These are phyloP conservation scores for Timema podura DNA, from an alignment of 2,888 invertebrate genomes.

Conservation along the genomic window DNA sequence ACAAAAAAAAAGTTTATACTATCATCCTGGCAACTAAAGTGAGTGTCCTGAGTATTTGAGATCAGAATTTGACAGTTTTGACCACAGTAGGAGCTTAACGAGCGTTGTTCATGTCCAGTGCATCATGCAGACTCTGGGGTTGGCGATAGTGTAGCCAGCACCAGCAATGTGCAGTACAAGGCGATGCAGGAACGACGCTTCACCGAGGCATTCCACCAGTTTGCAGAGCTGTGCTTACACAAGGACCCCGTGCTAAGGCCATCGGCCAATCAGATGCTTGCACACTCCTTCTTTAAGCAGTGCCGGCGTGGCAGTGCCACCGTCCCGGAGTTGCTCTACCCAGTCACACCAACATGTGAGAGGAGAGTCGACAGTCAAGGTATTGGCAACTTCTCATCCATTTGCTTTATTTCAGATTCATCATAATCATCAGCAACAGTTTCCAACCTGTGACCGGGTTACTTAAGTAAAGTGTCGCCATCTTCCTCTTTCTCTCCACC, in stretches of 20 bases:
- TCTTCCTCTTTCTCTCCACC: too few species aligned
- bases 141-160: constrained; percentile 49
- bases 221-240: constrained; percentile 68
- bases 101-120: too few species aligned
- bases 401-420: background rate
- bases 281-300: constrained; percentile 75
- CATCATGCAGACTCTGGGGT: constrained; percentile 47
- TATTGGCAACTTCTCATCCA: constrained; percentile 35
- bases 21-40: too few species aligned
- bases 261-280: constrained; percentile 62
- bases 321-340: constrained; percentile 61
- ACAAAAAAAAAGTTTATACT: too few species aligned
- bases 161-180: constrained; percentile 39
- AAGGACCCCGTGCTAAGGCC: constrained; percentile 67
- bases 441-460: too few species aligned
- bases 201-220: constrained; percentile 70
- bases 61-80: too few species aligned
- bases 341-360: constrained; percentile 63
- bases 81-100: too few species aligned
- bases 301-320: constrained; percentile 49
- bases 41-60: too few species aligned
- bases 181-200: constrained; percentile 54
- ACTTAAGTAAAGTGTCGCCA: too few species aligned
- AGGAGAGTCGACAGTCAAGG: constrained; percentile 52
- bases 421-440: background rate